Conservation (phyloP, 2,113 vertebrate species). For the Phocoena sinus region DNA sequence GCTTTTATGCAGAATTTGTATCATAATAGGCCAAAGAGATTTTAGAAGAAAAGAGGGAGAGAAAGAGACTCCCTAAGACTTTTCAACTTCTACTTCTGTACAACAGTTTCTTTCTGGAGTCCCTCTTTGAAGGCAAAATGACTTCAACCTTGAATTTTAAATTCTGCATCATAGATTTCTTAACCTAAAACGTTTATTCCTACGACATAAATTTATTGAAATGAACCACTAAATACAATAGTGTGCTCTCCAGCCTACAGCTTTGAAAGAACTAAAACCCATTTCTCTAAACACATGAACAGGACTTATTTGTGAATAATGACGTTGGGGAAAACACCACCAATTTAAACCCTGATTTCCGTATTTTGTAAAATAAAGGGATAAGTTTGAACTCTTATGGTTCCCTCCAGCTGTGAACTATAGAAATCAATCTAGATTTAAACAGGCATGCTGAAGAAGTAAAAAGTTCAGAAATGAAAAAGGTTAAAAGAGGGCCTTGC, state of each 20-base stretch:
- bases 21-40: not conserved
- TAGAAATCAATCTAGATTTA: not conserved
- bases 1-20: not conserved
- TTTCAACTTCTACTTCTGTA: not conserved
- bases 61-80: not conserved
- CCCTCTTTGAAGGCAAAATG: not conserved
- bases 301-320: not conserved
- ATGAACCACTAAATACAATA: not conserved
- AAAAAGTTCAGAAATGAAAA: not conserved
- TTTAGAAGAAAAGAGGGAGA: slow-evolving; percentile 5
- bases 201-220: not conserved
- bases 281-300: not conserved
- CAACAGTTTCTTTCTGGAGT: not conserved
- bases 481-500: not conserved
- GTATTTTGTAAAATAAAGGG: slow-evolving; percentile 17
- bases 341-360: not conserved
- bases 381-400: not conserved
- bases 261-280: slow-evolving; percentile 16
- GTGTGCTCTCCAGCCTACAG: not conserved
- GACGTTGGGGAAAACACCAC: not conserved
- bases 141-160: not conserved
- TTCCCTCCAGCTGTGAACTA: not conserved
- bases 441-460: not conserved
- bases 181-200: not conserved
- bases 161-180: not conserved